Percentiles rank a stretch among this genome's conserved stretches.
Conservation (phyloP, 2,797 vertebrate species). For the Lates japonicus region DNA sequence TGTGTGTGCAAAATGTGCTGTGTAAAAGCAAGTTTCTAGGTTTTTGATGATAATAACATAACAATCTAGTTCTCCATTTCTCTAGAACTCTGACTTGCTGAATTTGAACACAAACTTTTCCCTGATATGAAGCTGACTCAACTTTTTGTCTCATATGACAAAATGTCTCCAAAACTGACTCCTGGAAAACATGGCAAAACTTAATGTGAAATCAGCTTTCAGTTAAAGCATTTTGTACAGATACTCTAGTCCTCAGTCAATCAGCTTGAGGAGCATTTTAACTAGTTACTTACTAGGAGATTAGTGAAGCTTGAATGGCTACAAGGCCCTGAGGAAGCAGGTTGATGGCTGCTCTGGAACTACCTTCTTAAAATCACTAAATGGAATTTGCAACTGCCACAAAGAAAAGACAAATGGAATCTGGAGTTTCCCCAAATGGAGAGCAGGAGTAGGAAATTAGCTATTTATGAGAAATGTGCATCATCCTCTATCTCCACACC, state of each 20-base stretch:
- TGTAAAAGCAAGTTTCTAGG: not conserved
- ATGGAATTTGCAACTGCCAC: not conserved
- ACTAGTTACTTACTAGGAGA: not conserved
- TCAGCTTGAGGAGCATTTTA: not conserved
- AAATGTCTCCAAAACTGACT: not conserved
- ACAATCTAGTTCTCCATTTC: not conserved
- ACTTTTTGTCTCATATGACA: not conserved
- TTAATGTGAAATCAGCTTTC: no score
- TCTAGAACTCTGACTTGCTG: not conserved
- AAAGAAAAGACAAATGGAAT: slow-evolving; percentile 26
- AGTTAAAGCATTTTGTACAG: not conserved
- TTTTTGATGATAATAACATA: not conserved
- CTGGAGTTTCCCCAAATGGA: slow-evolving; percentile 38
- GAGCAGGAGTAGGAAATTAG: slow-evolving; percentile 45
- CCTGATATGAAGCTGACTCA: not conserved
- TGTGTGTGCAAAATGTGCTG: not conserved
- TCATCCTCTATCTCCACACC: slow-evolving; percentile 27
- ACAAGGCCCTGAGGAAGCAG: not conserved
- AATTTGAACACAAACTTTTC: not conserved
- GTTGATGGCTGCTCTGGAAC: not conserved
- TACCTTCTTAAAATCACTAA: slow-evolving; percentile 21
- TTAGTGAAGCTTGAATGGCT: slow-evolving; percentile 1
- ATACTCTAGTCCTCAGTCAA: not conserved
- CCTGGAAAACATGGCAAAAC: not conserved
- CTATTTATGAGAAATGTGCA: slow-evolving; percentile 24